Evolutionary conservation across 53 echinoderm and acorn worm genomes (phyloP).

Genomic region (Astropecten irregularis): DNA sequence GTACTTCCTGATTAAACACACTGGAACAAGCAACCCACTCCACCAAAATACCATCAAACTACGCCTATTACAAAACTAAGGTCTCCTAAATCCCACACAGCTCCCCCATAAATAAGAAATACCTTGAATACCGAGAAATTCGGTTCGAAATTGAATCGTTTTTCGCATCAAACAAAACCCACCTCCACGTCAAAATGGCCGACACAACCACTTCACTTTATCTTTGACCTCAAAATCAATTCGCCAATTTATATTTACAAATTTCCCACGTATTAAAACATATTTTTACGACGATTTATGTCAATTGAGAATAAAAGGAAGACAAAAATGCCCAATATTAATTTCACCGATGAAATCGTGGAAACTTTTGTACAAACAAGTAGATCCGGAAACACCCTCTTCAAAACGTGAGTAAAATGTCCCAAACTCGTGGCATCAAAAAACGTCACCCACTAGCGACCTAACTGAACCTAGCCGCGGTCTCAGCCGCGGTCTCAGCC

Average conservation of each 20-base stretch:
- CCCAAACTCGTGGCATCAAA: slow-evolving; percentile 64
- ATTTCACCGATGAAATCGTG: not conserved
- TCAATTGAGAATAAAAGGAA: too few relatives aligned
- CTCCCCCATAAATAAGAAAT: not conserved
- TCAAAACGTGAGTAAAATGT: slow-evolving; percentile 43
- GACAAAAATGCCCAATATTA: too few relatives aligned
- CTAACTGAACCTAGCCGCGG: too few relatives aligned
- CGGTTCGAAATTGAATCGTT: not conserved
- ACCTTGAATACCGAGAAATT: not conserved
- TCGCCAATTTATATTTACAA: slow-evolving; percentile 20
- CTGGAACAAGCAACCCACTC: too few relatives aligned
- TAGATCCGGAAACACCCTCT: slow-evolving; percentile 24
- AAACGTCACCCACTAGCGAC: slow-evolving; percentile 58
- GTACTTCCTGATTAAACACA: too few relatives aligned
- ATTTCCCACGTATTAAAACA: not conserved
- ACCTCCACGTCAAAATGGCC: slow-evolving; percentile 58
- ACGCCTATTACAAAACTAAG: not conserved
- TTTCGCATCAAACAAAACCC: slow-evolving; percentile 23
- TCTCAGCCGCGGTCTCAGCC: too few relatives aligned
- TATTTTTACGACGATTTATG: too few relatives aligned
- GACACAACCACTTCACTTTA: slow-evolving; percentile 43
- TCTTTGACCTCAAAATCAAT: slow-evolving; percentile 54
- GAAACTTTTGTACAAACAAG: not conserved
- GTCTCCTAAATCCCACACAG: not conserved
- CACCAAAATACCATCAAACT: too few relatives aligned